These are phyloP conservation scores for Emmelina monodactyla DNA, from an alignment of 2,888 invertebrate species.

Conservation along the genomic window DNA sequence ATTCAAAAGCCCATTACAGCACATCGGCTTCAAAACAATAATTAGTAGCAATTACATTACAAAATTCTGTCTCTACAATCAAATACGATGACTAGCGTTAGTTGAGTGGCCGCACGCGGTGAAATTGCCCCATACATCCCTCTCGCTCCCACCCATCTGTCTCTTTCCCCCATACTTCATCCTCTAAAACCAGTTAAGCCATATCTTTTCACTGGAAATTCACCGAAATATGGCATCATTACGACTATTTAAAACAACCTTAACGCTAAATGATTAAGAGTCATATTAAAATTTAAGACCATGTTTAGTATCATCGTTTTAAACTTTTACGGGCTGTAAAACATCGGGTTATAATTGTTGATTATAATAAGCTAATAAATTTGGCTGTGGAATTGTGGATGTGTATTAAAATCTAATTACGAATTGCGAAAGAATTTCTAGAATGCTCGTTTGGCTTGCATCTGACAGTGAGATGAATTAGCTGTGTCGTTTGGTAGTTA, in stretches of 20 bases:
- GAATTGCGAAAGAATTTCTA: too few relatives aligned
- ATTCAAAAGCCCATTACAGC: conserved; percentile 26
- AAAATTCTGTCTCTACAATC: conserved; percentile 50
- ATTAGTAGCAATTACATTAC: conserved; percentile 58
- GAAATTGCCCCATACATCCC: conserved; percentile 36
- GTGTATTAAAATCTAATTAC: too few relatives aligned
- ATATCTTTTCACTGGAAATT: too few relatives aligned
- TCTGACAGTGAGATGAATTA: too few relatives aligned
- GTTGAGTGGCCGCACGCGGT: conserved; percentile 54
- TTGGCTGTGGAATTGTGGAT: too few relatives aligned
- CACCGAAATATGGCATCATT: too few relatives aligned
- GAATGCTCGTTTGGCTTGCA: too few relatives aligned
- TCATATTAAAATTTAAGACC: conserved; percentile 1
- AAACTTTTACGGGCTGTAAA: conserved; percentile 22
- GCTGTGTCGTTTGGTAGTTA: conserved; percentile 9
- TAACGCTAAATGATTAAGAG: conserved; percentile 2
- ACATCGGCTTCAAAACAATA: conserved; percentile 50
- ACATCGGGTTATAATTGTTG: conserved; percentile 22
- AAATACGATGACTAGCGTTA: conserved; percentile 59
- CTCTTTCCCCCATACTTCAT: conserved; percentile 21
- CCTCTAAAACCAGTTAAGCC: too few relatives aligned
- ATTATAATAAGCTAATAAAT: conserved; percentile 21
- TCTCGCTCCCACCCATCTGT: conserved; percentile 28
- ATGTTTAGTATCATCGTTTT: conserved; percentile 22
- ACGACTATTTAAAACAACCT: too few relatives aligned